Conservation (phyloP, 2,888 invertebrate species). For the Ichneumoninae sp. region DNA sequence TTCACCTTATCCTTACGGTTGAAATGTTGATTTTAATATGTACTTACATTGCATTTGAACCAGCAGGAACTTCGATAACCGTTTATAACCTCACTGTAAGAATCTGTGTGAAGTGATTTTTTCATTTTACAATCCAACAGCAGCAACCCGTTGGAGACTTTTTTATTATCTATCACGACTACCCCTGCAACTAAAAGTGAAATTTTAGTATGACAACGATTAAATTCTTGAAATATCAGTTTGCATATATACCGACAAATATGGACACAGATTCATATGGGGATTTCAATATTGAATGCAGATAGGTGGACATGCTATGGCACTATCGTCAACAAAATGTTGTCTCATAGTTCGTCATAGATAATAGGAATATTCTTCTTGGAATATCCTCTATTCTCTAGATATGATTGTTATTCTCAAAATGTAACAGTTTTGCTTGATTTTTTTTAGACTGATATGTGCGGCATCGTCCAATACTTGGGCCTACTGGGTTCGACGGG, state of each 20-base stretch:
- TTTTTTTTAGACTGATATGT: conserved; percentile 77
- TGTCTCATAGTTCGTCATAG: neutral
- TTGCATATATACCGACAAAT: neutral
- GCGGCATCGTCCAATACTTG: conserved; percentile 75
- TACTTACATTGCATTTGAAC: neutral
- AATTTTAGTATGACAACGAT: neutral
- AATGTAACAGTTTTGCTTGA: conserved; percentile 17
- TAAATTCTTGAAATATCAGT: neutral
- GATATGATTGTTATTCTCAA: neutral
- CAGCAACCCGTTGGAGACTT: too few relatives aligned
- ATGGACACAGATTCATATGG: neutral
- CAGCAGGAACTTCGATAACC: neutral
- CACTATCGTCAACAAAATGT: neutral
- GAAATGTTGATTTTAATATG: conserved; percentile 57
- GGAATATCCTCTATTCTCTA: neutral
- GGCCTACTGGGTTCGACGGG: conserved; percentile 76
- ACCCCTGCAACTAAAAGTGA: neutral
- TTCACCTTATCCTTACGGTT: neutral
- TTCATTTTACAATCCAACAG: neutral
- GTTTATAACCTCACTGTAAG: neutral
- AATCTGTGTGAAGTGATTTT: neutral
- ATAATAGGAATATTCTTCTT: neutral
- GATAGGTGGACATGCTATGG: neutral
- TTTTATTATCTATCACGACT: neutral
- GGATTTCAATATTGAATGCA: neutral